phyloP scores from a whole-genome alignment of 2,113 vertebrate genomes.

The Dicerorhinus sumatrensis region DNA sequence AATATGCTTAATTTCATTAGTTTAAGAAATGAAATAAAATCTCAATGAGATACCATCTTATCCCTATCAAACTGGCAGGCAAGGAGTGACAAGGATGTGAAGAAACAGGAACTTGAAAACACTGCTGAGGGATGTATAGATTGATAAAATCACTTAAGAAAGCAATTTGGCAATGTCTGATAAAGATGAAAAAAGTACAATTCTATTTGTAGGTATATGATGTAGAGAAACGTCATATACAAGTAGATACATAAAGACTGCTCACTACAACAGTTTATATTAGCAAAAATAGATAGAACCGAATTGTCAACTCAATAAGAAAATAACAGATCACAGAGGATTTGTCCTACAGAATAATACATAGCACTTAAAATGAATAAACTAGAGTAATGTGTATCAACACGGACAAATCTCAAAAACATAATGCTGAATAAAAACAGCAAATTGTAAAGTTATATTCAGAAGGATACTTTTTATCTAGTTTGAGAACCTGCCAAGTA shows the following conservation, averaged over 20 bases:
- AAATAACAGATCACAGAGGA: neutral
- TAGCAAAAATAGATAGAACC: neutral
- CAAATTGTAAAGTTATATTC: slow-evolving; percentile 1
- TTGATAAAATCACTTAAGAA: neutral
- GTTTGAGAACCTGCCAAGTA: neutral
- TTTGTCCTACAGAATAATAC: neutral
- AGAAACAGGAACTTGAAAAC: neutral
- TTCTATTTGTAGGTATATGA: neutral
- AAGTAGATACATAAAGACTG: neutral
- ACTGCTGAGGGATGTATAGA: neutral
- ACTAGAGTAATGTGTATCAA: neutral
- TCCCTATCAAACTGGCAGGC: neutral
- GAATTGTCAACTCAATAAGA: neutral
- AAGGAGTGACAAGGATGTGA: neutral
- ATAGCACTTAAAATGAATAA: neutral
- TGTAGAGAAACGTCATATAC: neutral
- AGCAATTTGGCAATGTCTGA: neutral
- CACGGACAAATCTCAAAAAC: neutral
- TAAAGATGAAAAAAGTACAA: neutral
- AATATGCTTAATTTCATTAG: neutral
- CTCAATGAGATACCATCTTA: neutral
- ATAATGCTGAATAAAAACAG: neutral
- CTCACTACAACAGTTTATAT: neutral
- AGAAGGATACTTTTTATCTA: neutral
- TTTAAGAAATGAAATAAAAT: slow-evolving; percentile 24